Percentiles rank a stretch among this genome's conserved stretches.
Conservation (phyloP, 92 coral and sea anemone species). For the Plumapathes pennacea region DNA sequence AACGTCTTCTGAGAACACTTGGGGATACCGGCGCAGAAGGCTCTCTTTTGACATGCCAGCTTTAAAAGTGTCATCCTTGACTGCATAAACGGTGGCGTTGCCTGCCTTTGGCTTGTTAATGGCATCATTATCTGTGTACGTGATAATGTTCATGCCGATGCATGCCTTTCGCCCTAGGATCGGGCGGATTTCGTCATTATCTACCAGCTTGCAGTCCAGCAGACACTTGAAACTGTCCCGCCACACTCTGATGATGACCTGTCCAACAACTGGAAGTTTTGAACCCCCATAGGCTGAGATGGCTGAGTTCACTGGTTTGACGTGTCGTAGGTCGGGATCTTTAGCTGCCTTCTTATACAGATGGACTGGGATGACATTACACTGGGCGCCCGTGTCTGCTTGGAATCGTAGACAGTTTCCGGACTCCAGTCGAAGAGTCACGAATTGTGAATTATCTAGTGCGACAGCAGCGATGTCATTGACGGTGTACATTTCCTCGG, state of each 20-base stretch:
- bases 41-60: conserved; percentile 32
- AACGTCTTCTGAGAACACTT: conserved; percentile 39
- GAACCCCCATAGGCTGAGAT: conserved; percentile 8
- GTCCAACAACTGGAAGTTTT: conserved; percentile 5
- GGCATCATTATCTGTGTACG: conserved; percentile 2
- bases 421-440: neutral
- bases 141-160: conserved; percentile 9
- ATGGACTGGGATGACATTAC: conserved; percentile 4
- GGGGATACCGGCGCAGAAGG: conserved; percentile 23
- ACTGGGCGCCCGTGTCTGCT: conserved; percentile 3
- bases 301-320: neutral
- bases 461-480: too few relatives aligned
- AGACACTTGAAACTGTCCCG: conserved; percentile 5
- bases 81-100: conserved; percentile 2
- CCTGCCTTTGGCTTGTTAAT: conserved; percentile 3
- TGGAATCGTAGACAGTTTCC: conserved; percentile 8
- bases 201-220: conserved; percentile 3
- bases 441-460: conserved; percentile 8
- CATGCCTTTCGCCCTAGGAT: conserved; percentile 8
- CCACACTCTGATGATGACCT: conserved; percentile 14
- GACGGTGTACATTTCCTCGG: too few relatives aligned
- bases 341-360: conserved; percentile 13
- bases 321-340: conserved; percentile 1
- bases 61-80: too few relatives aligned
- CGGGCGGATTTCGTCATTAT: conserved; percentile 5